Percentiles rank a stretch among this genome's conserved stretches.
Evolutionary conservation across 2,113 vertebrate genomes (phyloP).

Genomic region (Prietella phreatophila): DNA sequence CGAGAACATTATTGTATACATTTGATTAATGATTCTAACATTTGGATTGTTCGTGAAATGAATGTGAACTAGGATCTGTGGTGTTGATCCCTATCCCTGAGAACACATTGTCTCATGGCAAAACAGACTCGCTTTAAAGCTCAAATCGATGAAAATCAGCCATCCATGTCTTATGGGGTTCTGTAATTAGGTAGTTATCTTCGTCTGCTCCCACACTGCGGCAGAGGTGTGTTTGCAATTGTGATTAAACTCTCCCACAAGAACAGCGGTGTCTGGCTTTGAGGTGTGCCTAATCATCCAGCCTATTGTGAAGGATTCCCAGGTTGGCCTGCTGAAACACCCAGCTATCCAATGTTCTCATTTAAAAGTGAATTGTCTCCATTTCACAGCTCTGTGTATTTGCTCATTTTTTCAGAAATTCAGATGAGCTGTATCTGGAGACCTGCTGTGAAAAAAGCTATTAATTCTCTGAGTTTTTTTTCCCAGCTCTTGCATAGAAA

Average conservation of each 20-base stretch:
- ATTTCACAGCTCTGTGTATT: neutral
- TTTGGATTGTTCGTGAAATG: neutral
- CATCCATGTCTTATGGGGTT: neutral
- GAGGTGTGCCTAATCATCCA: conserved; percentile 21
- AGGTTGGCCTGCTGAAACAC: neutral
- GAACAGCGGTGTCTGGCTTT: neutral
- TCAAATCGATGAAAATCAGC: neutral
- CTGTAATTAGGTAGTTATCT: neutral
- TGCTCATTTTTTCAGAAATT: conserved; percentile 2
- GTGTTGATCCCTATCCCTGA: neutral
- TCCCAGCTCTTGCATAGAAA: neutral
- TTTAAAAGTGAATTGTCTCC: conserved; percentile 36
- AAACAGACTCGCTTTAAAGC: neutral
- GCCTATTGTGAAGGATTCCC: neutral
- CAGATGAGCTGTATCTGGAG: conserved; percentile 19
- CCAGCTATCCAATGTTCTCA: neutral
- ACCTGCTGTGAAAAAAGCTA: conserved; percentile 1
- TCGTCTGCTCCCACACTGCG: neutral
- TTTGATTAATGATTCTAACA: neutral
- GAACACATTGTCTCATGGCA: neutral
- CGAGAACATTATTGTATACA: neutral
- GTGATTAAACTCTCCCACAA: neutral
- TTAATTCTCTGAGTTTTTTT: neutral
- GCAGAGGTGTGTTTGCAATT: conserved; percentile 8
- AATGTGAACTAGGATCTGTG: neutral